Evolutionary conservation across 2,797 vertebrate species (phyloP).

Genomic region (Aldrovandia affinis): DNA sequence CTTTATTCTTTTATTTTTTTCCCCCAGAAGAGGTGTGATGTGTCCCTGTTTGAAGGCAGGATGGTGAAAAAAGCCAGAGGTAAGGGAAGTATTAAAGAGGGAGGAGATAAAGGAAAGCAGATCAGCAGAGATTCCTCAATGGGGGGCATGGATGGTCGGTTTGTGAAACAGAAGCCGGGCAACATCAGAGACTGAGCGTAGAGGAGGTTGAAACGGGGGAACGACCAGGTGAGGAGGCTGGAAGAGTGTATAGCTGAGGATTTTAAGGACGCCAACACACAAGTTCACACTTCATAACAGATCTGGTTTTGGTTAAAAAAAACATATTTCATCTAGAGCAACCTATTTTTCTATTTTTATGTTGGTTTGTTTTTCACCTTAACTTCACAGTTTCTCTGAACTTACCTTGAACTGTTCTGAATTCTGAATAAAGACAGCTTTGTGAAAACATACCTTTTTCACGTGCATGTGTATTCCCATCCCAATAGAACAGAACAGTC

Average conservation of each 20-base stretch:
- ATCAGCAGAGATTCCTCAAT: not conserved
- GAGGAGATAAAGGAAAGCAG: not conserved
- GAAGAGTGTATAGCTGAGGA: not conserved
- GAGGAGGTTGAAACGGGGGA: not conserved
- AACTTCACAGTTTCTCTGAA: constrained; percentile 42
- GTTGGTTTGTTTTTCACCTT: constrained; percentile 43
- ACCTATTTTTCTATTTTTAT: not conserved
- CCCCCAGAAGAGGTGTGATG: not conserved
- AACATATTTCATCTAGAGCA: not conserved
- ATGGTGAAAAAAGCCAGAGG: not conserved
- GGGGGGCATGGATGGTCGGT: not conserved
- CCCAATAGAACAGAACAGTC: constrained; percentile 16
- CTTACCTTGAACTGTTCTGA: constrained; percentile 53
- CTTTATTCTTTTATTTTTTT: not conserved
- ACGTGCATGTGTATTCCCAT: constrained; percentile 44
- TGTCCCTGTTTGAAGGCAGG: not conserved
- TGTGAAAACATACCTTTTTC: constrained; percentile 41
- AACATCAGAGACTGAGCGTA: not conserved
- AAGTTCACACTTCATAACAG: not conserved
- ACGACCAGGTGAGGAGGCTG: not conserved
- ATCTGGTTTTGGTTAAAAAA: not conserved
- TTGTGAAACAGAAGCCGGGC: not conserved
- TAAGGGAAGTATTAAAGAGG: not conserved
- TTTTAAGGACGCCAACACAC: not conserved
- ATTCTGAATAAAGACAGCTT: constrained; percentile 41